Percentiles rank a stretch among this genome's conserved stretches.
Conservation (phyloP, 2,113 vertebrate species). For the Zonotrichia leucophrys region DNA sequence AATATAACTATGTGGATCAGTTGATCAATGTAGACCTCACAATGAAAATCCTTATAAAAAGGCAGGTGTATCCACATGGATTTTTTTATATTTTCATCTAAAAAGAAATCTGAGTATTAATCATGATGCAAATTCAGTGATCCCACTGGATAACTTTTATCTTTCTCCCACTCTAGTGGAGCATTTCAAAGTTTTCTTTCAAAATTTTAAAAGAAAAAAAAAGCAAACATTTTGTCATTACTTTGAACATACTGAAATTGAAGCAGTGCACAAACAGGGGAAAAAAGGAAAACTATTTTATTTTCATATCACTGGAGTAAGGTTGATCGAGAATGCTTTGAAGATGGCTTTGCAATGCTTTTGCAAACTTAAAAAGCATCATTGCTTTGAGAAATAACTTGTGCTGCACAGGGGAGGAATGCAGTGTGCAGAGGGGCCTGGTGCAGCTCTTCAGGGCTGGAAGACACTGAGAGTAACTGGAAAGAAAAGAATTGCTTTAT, state of each 20-base stretch:
- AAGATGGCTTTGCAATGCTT: neutral
- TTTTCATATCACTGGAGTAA: neutral
- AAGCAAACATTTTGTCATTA: neutral
- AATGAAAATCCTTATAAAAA: neutral
- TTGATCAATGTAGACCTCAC: neutral
- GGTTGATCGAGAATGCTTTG: neutral
- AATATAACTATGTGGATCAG: neutral
- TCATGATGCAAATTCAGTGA: neutral
- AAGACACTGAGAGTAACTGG: neutral
- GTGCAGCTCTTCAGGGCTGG: neutral
- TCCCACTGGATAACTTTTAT: neutral
- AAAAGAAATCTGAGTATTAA: neutral
- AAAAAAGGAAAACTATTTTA: neutral
- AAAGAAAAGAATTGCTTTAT: neutral
- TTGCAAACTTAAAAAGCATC: neutral
- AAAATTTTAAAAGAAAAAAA: neutral
- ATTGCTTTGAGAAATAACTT: neutral
- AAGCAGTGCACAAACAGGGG: fast-evolving
- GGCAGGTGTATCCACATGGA: neutral
- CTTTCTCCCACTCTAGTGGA: neutral
- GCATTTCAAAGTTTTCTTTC: neutral
- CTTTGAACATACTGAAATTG: neutral
- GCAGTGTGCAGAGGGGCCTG: fast-evolving
- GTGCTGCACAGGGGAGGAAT: neutral
- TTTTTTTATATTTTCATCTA: neutral